Base-by-base conservation (phyloP, 2,888 invertebrate genomes). In the Pristionchus fissidentatus region DNA sequence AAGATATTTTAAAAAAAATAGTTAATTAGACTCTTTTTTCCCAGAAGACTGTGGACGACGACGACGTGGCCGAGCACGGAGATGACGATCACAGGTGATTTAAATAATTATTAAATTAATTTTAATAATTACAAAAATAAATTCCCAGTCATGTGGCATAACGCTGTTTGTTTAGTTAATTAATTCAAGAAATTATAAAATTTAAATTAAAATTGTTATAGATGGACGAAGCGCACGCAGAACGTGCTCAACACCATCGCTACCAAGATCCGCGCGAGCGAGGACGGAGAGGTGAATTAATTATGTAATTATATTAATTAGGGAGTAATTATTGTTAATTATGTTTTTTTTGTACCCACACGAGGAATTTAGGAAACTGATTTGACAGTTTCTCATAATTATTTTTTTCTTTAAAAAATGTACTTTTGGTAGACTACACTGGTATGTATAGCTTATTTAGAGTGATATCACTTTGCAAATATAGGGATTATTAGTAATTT, bases 181-280 rank as follows among this genome's bases (percentile, higher is more conserved):
- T 60, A 8, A 15, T 10, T 8, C n/a, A 60, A n/a, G 26, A n/a
- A 15, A 32, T 29, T 75, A 8, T n/a, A 15, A 7, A 29, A 78
- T 49, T n/a, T 8, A 78, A 78, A 55, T 57, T 41, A 19, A 49
- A 41, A 77, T 43, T 38, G 15, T 55, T 52, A 22, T 26, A 81
- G 83, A 52, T 90, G 90, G 87, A 90, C 90, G 32, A 90, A 90
- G 70, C 86, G 90, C 29, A 91, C 91, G 62, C 89, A 89, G 79
- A 87, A 86, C 62, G 87, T 91, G 26, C 85, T 91, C 70, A 87
- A 90, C 82, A 85, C 89, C 10, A 90, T 91, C 52, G 81, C 88
- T 35, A 79, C 85, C 5, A 90, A 90, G 84, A 84, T 91, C 62
- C 79, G 84, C 13, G 78, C 85, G 19, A 84, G 84, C 62, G 86